phyloP scores from a whole-genome alignment of 2,888 invertebrate species.

The Thera obeliscata region DNA sequence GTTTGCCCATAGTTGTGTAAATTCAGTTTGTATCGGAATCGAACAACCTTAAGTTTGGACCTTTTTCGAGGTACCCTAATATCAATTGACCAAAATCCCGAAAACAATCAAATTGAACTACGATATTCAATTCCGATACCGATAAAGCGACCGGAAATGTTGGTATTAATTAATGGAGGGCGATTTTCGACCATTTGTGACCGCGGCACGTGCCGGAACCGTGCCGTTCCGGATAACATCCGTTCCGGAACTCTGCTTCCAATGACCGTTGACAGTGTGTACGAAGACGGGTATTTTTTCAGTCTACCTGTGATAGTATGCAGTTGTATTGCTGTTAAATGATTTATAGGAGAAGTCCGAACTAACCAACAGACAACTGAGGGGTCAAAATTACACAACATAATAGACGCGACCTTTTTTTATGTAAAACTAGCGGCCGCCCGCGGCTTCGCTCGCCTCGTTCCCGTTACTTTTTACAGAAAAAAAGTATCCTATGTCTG shows the following conservation, averaged over 20 bases:
- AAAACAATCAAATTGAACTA: background rate
- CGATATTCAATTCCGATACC: slow-evolving; percentile 19
- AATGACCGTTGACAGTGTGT: slow-evolving; percentile 14
- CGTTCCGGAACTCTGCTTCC: slow-evolving; percentile 19
- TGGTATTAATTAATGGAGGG: slow-evolving; percentile 27
- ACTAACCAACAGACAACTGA: too few relatives aligned
- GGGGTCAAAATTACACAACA: too few relatives aligned
- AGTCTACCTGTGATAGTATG: too few relatives aligned
- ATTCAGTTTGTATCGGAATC: too few relatives aligned
- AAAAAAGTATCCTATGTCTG: too few relatives aligned
- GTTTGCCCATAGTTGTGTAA: too few relatives aligned
- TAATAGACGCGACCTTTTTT: too few relatives aligned
- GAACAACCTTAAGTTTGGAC: background rate
- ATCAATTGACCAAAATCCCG: background rate
- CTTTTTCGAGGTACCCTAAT: background rate
- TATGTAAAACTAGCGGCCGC: too few relatives aligned
- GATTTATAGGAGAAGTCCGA: too few relatives aligned
- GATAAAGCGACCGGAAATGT: slow-evolving; percentile 29
- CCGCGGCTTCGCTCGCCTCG: too few relatives aligned
- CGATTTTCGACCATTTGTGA: slow-evolving; percentile 37
- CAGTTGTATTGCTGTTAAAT: too few relatives aligned
- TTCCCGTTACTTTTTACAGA: too few relatives aligned
- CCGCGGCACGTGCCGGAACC: slow-evolving; percentile 47
- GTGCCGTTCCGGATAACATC: slow-evolving; percentile 43
- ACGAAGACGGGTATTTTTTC: background rate